Evolutionary conservation across 2,888 invertebrate species (phyloP), one percentile per base, ranked within the genome.

Genomic region (Brachypalpus laphriformis): DNA sequence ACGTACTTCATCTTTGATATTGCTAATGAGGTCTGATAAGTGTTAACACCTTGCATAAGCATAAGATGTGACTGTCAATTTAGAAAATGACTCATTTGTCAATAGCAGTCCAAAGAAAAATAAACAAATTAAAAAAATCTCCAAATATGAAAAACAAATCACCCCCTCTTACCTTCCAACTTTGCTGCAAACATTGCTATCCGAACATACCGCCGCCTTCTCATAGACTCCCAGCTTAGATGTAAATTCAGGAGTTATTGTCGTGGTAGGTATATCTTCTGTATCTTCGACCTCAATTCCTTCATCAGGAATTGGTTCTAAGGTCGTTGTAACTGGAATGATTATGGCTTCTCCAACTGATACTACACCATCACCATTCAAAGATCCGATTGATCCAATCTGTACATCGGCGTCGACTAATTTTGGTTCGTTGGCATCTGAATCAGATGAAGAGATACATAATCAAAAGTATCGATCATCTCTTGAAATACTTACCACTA

Each of bases 141-240:
- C 7, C 22, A 20, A 31, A 42, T 3, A 25, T 16, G n/a, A 31
- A 72, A 61, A 14, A 54, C 14, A 45, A 54, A 54, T 40, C 1
- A 20, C 18, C 14, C 8, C 34, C 5, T 16, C 93, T 93, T 93
- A 97, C 97, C 94, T 96, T 91, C 97, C 97, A 88, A 97, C 94
- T 89, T 94, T 91, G 5, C 97, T 96, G 91, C 97, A 97, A 14
- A 94, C 93, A 4, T 93, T 93, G 0, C 94, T 95, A 90, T 97
- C 97, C 0, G 96, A 95, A 89, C 96, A 96, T 6, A 97, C 96
- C 0, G 97, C 97, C 0, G 95, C 96, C 71, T 93, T 93, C 56
- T 90, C 77, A 47, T 87, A 91, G 14, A 90, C 76, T 5, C 90
- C 91, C 87, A 91, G 72, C 49, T 86, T 89, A 0, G 90, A 91